A percentile compares a stretch with the other conserved stretches of the same genome.
phyloP scores from a whole-genome alignment of 2,888 invertebrate genomes.

The Cosmorhoe ocellata region DNA sequence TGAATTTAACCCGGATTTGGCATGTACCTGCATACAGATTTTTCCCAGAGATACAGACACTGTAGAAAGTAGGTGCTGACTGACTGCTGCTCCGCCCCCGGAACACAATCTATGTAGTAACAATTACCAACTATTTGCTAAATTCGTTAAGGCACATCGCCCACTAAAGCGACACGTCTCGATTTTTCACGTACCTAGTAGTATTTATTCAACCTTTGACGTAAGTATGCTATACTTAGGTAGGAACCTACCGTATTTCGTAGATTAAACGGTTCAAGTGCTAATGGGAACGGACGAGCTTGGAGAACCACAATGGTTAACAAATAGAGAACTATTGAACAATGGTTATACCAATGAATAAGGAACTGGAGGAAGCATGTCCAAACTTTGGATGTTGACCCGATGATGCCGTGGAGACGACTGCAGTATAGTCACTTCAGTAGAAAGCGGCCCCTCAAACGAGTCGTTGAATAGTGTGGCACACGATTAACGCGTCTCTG shows the following conservation, averaged over 20 bases:
- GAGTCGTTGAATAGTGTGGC: conserved; percentile 35
- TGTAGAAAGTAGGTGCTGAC: conserved; percentile 52
- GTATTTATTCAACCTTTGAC: no score
- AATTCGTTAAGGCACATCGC: conserved; percentile 17
- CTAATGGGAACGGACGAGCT: no score
- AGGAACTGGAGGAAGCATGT: no score
- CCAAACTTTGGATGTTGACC: no score
- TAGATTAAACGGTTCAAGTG: no score
- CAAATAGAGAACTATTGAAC: no score
- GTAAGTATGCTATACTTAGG: no score
- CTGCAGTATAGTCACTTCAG: not conserved
- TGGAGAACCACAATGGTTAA: no score
- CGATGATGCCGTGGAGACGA: no score
- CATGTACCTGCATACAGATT: conserved; percentile 38
- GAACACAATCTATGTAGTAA: conserved; percentile 60
- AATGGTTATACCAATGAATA: no score
- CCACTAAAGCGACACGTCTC: not conserved
- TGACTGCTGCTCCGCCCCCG: conserved; percentile 39
- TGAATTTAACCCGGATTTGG: conserved; percentile 55
- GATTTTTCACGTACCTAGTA: no score
- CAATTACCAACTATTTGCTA: conserved; percentile 55
- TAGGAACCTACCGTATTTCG: no score
- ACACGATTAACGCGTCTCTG: conserved; percentile 54
- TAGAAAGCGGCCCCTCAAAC: conserved; percentile 28
- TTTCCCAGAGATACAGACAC: conserved; percentile 32